A percentile compares a stretch with the other conserved stretches of the same genome.
Evolutionary conservation across 2,797 vertebrate genomes (phyloP).

Genomic region (Graptemys geographica): DNA sequence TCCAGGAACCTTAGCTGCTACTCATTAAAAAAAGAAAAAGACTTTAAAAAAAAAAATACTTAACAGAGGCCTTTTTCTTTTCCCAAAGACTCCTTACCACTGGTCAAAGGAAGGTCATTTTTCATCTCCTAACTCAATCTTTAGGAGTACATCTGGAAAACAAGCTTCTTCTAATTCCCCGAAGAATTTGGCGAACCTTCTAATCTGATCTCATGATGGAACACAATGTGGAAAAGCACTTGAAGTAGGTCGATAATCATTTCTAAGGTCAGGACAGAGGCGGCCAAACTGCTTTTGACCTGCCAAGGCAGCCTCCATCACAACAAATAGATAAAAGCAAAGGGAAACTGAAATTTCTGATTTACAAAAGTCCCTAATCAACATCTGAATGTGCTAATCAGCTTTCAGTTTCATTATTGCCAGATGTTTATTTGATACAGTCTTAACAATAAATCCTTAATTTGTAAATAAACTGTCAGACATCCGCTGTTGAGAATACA

Average conservation of each 20-base stretch:
- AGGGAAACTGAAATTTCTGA: rapidly evolving
- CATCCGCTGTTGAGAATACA: neutral
- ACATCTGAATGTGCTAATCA: neutral
- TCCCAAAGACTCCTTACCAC: neutral
- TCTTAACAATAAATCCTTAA: neutral
- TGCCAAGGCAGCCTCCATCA: neutral
- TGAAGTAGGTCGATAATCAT: neutral
- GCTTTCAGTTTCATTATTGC: neutral
- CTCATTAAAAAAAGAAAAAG: neutral
- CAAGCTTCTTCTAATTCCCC: neutral
- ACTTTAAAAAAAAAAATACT: no score
- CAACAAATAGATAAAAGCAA: neutral
- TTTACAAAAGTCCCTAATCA: neutral
- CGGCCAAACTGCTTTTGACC: neutral
- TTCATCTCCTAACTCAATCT: neutral
- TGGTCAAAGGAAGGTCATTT: neutral
- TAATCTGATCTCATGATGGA: neutral
- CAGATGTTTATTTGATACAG: neutral
- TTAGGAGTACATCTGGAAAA: neutral
- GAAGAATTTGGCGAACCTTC: neutral
- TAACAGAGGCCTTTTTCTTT: neutral
- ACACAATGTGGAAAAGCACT: neutral
- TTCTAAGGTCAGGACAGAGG: neutral
- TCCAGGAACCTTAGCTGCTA: neutral
- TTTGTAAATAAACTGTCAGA: neutral